Evolutionary conservation across 2,797 vertebrate genomes (phyloP).

Genomic region (Triplophysa bombifrons): DNA sequence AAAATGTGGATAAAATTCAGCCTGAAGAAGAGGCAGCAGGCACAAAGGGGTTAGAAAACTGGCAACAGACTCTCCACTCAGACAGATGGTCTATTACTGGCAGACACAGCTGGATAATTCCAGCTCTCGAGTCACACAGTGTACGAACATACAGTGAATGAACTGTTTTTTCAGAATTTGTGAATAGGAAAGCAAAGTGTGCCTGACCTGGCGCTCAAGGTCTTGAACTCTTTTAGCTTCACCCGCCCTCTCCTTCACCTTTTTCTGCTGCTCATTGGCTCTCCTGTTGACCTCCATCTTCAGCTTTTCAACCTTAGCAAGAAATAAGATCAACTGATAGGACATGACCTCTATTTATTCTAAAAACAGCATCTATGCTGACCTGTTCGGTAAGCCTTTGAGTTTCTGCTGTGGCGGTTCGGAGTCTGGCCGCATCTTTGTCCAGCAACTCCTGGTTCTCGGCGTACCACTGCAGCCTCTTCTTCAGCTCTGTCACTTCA

Average conservation of each 20-base stretch:
- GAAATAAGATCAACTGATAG: neutral
- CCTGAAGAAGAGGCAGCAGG: neutral
- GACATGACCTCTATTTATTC: neutral
- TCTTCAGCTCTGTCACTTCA: conserved; percentile 82
- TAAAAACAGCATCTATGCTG: neutral
- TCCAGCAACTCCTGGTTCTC: conserved; percentile 92
- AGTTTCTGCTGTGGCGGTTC: conserved; percentile 83
- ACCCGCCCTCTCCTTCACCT: conserved; percentile 74
- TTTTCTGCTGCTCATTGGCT: conserved; percentile 76
- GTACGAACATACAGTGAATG: conserved; percentile 13
- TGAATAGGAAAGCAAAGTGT: neutral
- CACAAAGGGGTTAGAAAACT: conserved; percentile 10
- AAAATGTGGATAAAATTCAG: neutral
- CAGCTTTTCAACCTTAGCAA: conserved; percentile 83
- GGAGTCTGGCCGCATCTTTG: conserved; percentile 82
- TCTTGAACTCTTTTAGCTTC: conserved; percentile 88
- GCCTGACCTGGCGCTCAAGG: conserved; percentile 84
- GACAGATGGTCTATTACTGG: conserved; percentile 22
- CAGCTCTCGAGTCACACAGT: neutral
- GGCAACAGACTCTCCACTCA: neutral
- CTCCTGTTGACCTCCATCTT: conserved; percentile 78
- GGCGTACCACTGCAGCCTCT: conserved; percentile 87
- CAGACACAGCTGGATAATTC: conserved; percentile 15
- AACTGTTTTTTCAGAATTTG: conserved; percentile 2
- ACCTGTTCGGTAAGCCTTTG: conserved; percentile 85